Evolutionary conservation across 2,797 vertebrate species (phyloP).

Genomic region (Pterois miles): DNA sequence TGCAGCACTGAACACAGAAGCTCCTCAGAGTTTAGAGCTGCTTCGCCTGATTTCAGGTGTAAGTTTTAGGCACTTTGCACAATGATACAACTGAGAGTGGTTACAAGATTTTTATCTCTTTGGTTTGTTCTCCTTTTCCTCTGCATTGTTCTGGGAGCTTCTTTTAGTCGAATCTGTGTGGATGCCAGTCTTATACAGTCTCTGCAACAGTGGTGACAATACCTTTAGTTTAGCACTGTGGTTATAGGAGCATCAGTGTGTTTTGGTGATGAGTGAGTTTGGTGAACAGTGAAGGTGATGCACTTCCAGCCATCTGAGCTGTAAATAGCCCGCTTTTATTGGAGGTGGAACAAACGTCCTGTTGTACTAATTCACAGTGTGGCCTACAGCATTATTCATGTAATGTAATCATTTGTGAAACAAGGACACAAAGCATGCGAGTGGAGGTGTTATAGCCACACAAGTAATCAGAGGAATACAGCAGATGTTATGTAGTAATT

Average conservation of each 20-base stretch:
- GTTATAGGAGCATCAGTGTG: neutral
- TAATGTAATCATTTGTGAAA: conserved; percentile 71
- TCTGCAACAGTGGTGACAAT: neutral
- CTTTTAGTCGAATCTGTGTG: neutral
- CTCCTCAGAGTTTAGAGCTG: conserved; percentile 39
- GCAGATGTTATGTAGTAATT: conserved; percentile 15
- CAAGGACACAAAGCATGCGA: conserved; percentile 54
- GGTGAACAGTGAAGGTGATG: conserved; percentile 35
- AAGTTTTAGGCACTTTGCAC: conserved; percentile 43
- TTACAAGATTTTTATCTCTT: conserved; percentile 19
- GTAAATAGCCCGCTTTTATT: conserved; percentile 57
- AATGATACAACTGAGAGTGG: conserved; percentile 41
- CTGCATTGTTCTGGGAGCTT: neutral
- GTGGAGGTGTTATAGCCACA: conserved; percentile 25
- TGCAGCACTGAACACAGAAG: conserved; percentile 21
- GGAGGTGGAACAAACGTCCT: conserved; percentile 63
- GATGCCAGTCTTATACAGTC: neutral
- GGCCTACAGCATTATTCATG: conserved; percentile 71
- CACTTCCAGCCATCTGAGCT: conserved; percentile 45
- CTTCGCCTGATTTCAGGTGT: conserved; percentile 53
- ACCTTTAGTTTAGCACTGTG: neutral
- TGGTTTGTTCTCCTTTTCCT: neutral
- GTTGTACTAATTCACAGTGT: conserved; percentile 61
- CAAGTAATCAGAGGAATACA: conserved; percentile 34
- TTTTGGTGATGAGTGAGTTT: too few relatives aligned